Base-by-base conservation (phyloP, 1,140 invertebrate species). In the Panagrolaimus sp. region DNA sequence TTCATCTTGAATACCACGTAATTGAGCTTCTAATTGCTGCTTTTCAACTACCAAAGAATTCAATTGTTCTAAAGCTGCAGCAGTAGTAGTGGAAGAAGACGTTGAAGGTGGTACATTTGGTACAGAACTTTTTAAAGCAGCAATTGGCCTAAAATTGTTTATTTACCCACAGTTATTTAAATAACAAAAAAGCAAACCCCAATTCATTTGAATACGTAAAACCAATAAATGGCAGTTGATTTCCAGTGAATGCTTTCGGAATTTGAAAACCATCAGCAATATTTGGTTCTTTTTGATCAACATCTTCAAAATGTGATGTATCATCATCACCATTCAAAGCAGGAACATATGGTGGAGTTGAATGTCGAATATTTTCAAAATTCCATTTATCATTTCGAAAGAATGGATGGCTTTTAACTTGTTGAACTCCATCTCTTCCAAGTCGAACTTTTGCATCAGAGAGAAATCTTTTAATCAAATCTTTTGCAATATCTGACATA, bases 371-470 rank as follows among this genome's bases (percentile, higher is more conserved):
- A 83, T 92, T 98, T 45, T 94, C 91, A 86, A 97, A 99, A 31
- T 90, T 93, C 95, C 96, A 99, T 74, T 94, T 90, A 79, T 96
- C 92, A 85, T 96, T 98, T 70, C 89, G 87, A 84, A 99, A 99
- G 84, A 99, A 99, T 23, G 88, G 88, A 86, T 98, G 96, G 53
- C 84, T 86, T 84, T 96, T 96, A 62, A 99, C 96, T 86, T 98
- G 94, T 74, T 92, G 89, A 5, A 96, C 89, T 70, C 92, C 94
- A 85, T 92, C 93, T 78, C 90, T 88, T 47, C 96, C 96, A 71
- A 98, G 86, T 68, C 96, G 88, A 43, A 75, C 72, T 71, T 82
- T 88, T 85, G 87, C 89, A 84, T 97, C 94, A 51, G 92, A 94
- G 11, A 98, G 86, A 81, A 98, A 93, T 62, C 90, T 90, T 80